A percentile compares a stretch with the other conserved stretches of the same genome.
phyloP scores from a whole-genome alignment of 1,140 invertebrate genomes.

The Drosophila kurseongensis region DNA sequence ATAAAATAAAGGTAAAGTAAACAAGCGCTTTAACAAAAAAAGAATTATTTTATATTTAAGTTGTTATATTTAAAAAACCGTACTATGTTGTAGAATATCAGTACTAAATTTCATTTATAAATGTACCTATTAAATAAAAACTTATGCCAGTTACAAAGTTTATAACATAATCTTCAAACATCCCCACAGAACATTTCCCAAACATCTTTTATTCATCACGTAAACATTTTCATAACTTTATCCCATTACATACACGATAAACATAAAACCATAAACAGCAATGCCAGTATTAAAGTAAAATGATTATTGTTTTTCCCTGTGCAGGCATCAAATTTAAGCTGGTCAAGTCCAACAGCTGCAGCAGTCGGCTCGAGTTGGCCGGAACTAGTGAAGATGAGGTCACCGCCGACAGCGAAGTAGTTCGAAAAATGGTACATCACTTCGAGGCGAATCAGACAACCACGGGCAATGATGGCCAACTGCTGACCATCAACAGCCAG shows the following conservation, averaged over 20 bases:
- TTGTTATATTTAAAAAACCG: background rate
- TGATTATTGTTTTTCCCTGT: background rate
- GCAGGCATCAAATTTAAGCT: conserved; percentile 90
- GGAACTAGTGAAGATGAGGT: conserved; percentile 85
- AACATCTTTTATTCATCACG: background rate
- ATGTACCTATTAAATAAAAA: no score
- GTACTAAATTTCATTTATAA: no score
- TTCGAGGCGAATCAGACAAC: conserved; percentile 63
- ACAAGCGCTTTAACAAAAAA: no score
- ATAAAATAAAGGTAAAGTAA: background rate
- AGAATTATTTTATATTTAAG: background rate
- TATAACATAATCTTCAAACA: background rate
- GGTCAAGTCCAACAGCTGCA: conserved; percentile 93
- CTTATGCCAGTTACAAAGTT: background rate
- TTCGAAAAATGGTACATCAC: conserved; percentile 79
- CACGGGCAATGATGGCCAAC: conserved; percentile 20
- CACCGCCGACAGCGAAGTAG: conserved; percentile 60
- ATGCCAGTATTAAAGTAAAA: background rate
- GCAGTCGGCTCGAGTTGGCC: conserved; percentile 91
- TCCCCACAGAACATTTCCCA: background rate
- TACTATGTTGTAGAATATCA: background rate
- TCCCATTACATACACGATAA: no score
- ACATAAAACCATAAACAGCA: background rate
- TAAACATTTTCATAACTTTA: conserved; percentile 4
- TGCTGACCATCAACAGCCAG: conserved; percentile 77